Evolutionary conservation across 2,888 invertebrate species (phyloP).

Genomic region (Oasisia sp.): DNA sequence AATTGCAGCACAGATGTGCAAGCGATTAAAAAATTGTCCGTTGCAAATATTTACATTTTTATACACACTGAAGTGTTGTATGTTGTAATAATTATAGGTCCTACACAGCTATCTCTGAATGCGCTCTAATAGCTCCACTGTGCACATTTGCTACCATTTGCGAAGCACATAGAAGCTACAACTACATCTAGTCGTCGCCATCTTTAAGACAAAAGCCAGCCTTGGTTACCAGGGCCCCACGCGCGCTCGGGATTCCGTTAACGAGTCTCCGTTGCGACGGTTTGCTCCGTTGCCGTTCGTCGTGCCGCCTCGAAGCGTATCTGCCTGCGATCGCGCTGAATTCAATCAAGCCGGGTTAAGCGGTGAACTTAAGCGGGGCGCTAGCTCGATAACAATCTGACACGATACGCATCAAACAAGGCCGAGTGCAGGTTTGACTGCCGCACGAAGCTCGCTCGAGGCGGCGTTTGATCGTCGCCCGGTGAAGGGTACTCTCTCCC

Average conservation of each 20-base stretch:
- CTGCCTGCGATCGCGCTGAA: no score
- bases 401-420: slow-evolving; percentile 13
- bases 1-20: neutral
- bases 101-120: neutral
- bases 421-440: neutral
- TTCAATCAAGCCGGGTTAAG: neutral
- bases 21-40: neutral
- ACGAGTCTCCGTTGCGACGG: no score
- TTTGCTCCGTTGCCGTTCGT: no score
- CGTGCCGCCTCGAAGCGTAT: no score
- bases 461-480: neutral
- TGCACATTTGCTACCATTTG: neutral
- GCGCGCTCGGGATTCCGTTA: no score
- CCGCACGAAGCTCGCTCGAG: neutral
- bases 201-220: no score
- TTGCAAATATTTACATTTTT: neutral
- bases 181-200: no score
- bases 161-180: neutral
- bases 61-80: neutral
- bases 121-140: neutral
- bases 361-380: slow-evolving; percentile 7
- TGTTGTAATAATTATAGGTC: neutral
- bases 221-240: no score
- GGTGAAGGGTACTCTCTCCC: neutral
- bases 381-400: neutral